phyloP scores from a whole-genome alignment of 2,888 invertebrate species.

The Andrena flavipes region DNA sequence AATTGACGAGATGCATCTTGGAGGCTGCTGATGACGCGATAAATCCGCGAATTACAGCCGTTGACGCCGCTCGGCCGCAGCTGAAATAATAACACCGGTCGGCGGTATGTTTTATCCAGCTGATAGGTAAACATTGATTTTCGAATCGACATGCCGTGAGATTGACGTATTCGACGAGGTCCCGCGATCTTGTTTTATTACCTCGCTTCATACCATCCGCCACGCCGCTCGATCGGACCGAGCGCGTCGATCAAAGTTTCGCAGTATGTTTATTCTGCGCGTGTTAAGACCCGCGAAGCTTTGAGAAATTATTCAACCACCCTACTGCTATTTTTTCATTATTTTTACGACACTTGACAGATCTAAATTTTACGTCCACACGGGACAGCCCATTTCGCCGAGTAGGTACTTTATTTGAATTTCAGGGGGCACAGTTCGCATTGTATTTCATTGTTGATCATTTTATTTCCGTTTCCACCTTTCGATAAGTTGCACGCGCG shows the following conservation, averaged over 20 bases:
- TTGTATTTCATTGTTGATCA: too few species aligned
- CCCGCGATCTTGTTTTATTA: slow-evolving; percentile 3
- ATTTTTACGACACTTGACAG: too few species aligned
- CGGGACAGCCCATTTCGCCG: too few species aligned
- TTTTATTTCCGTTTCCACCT: too few species aligned
- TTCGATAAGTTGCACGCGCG: too few species aligned
- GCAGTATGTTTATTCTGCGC: not conserved
- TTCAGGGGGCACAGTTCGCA: too few species aligned
- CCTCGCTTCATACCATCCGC: too few species aligned
- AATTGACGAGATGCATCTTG: slow-evolving; percentile 17
- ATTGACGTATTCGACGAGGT: not conserved
- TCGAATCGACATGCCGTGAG: not conserved
- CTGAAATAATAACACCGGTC: slow-evolving; percentile 53
- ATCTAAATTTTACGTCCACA: too few species aligned
- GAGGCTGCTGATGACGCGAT: slow-evolving; percentile 35
- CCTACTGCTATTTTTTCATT: too few species aligned
- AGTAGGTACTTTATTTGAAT: too few species aligned
- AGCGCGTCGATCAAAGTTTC: not conserved
- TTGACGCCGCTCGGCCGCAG: slow-evolving; percentile 37
- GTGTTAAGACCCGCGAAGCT: too few species aligned
- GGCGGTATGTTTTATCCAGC: slow-evolving; percentile 35
- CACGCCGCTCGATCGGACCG: not conserved
- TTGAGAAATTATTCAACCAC: too few species aligned
- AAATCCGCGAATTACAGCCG: slow-evolving; percentile 50
- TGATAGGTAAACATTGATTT: slow-evolving; percentile 32